phyloP scores from a whole-genome alignment of 2,113 vertebrate species.

The Antigone vipio region DNA sequence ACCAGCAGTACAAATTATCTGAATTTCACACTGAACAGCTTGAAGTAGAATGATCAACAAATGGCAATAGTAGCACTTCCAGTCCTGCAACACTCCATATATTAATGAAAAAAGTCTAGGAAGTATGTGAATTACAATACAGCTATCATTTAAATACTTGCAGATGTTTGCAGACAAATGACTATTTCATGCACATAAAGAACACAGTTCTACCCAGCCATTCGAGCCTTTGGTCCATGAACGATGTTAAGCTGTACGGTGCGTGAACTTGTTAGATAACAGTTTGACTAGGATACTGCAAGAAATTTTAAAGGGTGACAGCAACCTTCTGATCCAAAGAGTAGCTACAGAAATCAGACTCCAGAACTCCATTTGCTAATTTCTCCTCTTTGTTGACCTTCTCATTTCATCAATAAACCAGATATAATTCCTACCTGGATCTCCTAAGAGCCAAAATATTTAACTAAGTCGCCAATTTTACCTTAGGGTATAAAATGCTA shows the following conservation, averaged over 20 bases:
- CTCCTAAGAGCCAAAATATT: not conserved
- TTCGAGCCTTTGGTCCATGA: not conserved
- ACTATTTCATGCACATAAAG: not conserved
- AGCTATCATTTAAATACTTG: not conserved
- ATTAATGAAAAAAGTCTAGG: not conserved
- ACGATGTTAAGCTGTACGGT: not conserved
- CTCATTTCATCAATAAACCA: not conserved
- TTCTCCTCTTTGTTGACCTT: not conserved
- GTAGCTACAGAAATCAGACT: not conserved
- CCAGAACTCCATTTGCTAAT: not conserved
- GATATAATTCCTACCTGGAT: not conserved
- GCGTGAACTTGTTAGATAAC: not conserved
- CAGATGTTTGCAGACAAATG: not conserved
- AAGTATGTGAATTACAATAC: not conserved
- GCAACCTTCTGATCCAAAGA: not conserved
- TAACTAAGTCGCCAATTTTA: not conserved
- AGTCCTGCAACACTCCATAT: not conserved
- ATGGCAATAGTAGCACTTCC: not conserved
- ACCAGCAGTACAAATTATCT: not conserved
- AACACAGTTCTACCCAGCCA: fast-evolving
- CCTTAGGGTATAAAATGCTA: not conserved
- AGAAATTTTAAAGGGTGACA: not conserved
- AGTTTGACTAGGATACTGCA: not conserved
- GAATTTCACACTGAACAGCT: not conserved
- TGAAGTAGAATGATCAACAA: not conserved